Evolutionary conservation across 2,888 invertebrate species (phyloP).

Genomic region (Mylabris sibirica): DNA sequence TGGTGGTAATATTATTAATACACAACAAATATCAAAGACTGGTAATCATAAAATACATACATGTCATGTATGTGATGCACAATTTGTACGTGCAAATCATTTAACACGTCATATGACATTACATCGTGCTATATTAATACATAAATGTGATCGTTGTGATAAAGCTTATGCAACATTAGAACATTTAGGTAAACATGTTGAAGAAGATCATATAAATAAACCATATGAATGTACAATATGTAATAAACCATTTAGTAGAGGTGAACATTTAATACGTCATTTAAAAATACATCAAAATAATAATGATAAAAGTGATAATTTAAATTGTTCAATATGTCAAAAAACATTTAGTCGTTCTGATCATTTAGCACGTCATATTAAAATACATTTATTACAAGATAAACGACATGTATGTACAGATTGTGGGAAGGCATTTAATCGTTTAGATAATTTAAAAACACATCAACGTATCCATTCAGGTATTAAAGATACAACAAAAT

Average conservation of each 20-base stretch:
- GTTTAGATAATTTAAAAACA: conserved; percentile 61
- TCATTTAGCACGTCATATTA: conserved; percentile 70
- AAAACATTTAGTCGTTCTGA: conserved; percentile 65
- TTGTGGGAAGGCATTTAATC: conserved; percentile 70
- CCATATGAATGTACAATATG: conserved; percentile 60
- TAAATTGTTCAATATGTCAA: conserved; percentile 60
- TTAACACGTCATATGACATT: conserved; percentile 60
- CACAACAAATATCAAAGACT: conserved; percentile 10
- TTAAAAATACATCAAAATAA: conserved; percentile 56
- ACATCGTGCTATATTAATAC: conserved; percentile 56
- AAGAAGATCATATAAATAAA: conserved; percentile 59
- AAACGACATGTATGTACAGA: conserved; percentile 66
- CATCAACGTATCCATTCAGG: conserved; percentile 60
- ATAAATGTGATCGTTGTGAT: conserved; percentile 59
- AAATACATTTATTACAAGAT: conserved; percentile 65
- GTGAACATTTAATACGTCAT: conserved; percentile 61
- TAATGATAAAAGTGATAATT: conserved; percentile 47
- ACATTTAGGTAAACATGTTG: conserved; percentile 55
- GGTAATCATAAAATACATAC: conserved; percentile 49
- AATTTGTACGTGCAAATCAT: conserved; percentile 58
- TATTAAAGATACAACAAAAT: conserved; percentile 57
- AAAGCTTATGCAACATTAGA: conserved; percentile 58
- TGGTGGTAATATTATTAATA: not conserved
- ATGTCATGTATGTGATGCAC: conserved; percentile 59
- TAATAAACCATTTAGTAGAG: conserved; percentile 58